phyloP scores from a whole-genome alignment of 2,113 vertebrate species.

The Onychostoma macrolepis region DNA sequence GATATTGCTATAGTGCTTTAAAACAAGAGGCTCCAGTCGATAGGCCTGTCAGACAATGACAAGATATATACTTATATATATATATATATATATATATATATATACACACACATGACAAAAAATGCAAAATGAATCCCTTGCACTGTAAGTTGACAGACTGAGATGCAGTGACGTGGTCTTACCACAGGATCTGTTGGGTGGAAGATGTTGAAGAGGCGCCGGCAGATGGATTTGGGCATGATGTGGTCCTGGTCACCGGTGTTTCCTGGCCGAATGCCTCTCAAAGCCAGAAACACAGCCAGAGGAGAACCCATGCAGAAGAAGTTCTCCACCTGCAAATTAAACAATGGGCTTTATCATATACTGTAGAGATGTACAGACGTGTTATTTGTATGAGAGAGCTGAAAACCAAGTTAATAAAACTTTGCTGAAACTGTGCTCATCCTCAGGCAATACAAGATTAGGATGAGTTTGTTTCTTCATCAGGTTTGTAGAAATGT shows the following conservation, averaged over 20 bases:
- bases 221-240: conserved; percentile 90
- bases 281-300: conserved; percentile 93
- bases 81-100: neutral
- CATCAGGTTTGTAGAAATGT: neutral
- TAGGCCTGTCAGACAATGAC: conserved; percentile 82
- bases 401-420: neutral
- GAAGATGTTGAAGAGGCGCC: conserved; percentile 92
- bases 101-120: neutral
- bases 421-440: too few species aligned
- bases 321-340: conserved; percentile 92
- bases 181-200: conserved; percentile 99
- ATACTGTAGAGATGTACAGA: neutral
- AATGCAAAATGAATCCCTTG: neutral
- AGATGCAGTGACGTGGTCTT: conserved; percentile 60
- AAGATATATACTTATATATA: neutral
- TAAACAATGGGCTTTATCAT: neutral
- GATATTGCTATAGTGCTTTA: conserved; percentile 97
- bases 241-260: conserved; percentile 93
- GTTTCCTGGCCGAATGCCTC: conserved; percentile 91
- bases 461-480: neutral
- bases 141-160: too few species aligned
- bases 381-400: neutral
- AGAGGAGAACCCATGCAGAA: conserved; percentile 99
- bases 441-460: neutral
- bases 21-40: conserved; percentile 92